These are phyloP conservation scores for Sisyra terminalis DNA, from an alignment of 2,888 invertebrate genomes.

Conservation along the genomic window DNA sequence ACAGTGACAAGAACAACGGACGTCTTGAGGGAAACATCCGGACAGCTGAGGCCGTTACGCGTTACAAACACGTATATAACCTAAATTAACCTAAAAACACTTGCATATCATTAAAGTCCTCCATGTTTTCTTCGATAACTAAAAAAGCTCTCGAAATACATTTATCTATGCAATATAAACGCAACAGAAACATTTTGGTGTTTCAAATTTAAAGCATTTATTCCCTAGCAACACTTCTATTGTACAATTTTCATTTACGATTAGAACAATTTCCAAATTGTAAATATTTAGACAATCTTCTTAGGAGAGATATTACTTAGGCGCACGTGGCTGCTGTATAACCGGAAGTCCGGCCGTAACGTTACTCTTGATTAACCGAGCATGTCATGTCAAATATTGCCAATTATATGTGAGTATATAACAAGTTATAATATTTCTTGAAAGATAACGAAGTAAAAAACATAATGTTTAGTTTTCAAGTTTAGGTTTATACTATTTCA, in stretches of 20 bases:
- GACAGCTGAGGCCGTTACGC: conserved; percentile 5
- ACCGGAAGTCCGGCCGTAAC: conserved; percentile 6
- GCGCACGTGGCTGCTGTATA: conserved; percentile 5
- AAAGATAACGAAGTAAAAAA: too few species aligned
- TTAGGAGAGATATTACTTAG: not conserved
- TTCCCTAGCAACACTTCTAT: too few species aligned
- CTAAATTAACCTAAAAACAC: too few species aligned
- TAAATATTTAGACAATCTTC: too few species aligned
- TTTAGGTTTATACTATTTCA: too few species aligned
- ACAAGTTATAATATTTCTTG: too few species aligned
- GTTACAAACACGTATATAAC: not conserved
- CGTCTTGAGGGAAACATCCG: conserved; percentile 1
- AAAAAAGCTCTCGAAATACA: not conserved
- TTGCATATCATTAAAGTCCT: not conserved
- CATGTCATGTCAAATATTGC: conserved; percentile 7
- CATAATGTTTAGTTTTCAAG: too few species aligned
- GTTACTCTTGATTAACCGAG: conserved; percentile 7
- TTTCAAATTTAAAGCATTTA: too few species aligned
- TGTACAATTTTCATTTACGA: too few species aligned
- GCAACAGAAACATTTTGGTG: too few species aligned
- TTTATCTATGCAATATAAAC: too few species aligned
- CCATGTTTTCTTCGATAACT: not conserved
- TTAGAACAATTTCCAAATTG: too few species aligned
- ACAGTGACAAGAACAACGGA: conserved; percentile 3
- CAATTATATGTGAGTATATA: conserved; percentile 2